Conservation (phyloP, 2,888 invertebrate species). For the Labia minor region DNA sequence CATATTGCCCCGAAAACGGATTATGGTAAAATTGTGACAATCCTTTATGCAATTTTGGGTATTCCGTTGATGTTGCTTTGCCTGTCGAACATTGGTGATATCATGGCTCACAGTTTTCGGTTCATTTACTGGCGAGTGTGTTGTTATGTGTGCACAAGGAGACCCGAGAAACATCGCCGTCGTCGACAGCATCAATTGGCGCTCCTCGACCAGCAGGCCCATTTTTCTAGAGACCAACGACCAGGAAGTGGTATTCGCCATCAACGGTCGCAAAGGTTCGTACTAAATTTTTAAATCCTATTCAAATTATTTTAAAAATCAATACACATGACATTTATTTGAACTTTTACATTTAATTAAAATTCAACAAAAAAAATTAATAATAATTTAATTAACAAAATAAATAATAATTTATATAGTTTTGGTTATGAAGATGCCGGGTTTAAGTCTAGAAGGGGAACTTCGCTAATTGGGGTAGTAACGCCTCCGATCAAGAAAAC, state of each 20-base stretch:
- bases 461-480: too few relatives aligned
- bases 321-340: too few relatives aligned
- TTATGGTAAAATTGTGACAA: constrained; percentile 87
- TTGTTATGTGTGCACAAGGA: constrained; percentile 78
- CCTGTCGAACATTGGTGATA: constrained; percentile 85
- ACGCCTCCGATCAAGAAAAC: too few relatives aligned
- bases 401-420: too few relatives aligned
- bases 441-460: too few relatives aligned
- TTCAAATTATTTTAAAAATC: too few relatives aligned
- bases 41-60: constrained; percentile 89
- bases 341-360: too few relatives aligned
- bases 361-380: too few relatives aligned
- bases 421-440: too few relatives aligned
- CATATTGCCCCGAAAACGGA: constrained; percentile 90
- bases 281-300: background rate
- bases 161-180: constrained; percentile 50
- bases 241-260: background rate
- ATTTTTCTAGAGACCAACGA: constrained; percentile 22
- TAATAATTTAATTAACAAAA: too few relatives aligned
- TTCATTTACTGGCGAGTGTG: constrained; percentile 90
- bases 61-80: constrained; percentile 92
- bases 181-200: constrained; percentile 30
- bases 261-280: background rate
- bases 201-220: constrained; percentile 31
- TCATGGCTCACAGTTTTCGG: constrained; percentile 87